These are phyloP conservation scores for Harmothoe impar DNA, from an alignment of 2,888 invertebrate species.

Conservation along the genomic window DNA sequence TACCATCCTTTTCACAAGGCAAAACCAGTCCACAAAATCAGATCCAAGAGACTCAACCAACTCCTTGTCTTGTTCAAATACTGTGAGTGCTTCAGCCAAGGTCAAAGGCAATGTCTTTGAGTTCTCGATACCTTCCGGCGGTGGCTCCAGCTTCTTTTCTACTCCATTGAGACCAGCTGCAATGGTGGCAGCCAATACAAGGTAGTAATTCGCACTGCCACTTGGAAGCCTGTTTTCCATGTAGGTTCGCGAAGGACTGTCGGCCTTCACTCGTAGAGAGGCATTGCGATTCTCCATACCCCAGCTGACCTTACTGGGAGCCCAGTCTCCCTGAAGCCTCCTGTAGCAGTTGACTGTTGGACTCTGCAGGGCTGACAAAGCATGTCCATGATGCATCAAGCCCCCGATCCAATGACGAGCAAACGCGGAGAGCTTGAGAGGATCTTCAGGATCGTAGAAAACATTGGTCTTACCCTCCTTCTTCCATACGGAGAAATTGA, in stretches of 20 bases:
- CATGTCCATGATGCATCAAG: conserved; percentile 66
- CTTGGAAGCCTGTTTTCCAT: conserved; percentile 69
- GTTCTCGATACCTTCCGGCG: not conserved
- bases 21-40: conserved; percentile 25
- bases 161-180: conserved; percentile 68
- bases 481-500: conserved; percentile 70
- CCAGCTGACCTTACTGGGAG: conserved; percentile 66
- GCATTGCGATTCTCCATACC: conserved; percentile 63
- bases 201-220: conserved; percentile 68
- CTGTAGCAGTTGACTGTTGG: conserved; percentile 71
- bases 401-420: conserved; percentile 68
- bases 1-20: not conserved
- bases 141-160: not conserved
- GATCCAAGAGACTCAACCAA: not conserved
- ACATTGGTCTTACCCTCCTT: not conserved
- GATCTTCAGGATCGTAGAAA: conserved; percentile 63
- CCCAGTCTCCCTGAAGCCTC: conserved; percentile 59
- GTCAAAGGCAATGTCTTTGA: not conserved
- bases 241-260: conserved; percentile 62
- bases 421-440: conserved; percentile 58
- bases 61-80: conserved; percentile 21
- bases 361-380: conserved; percentile 67
- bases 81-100: not conserved
- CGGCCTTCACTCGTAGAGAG: conserved; percentile 64
- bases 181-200: conserved; percentile 68